These are phyloP conservation scores for Iguana delicatissima DNA, from an alignment of 2,797 vertebrate genomes.

Conservation along the genomic window DNA sequence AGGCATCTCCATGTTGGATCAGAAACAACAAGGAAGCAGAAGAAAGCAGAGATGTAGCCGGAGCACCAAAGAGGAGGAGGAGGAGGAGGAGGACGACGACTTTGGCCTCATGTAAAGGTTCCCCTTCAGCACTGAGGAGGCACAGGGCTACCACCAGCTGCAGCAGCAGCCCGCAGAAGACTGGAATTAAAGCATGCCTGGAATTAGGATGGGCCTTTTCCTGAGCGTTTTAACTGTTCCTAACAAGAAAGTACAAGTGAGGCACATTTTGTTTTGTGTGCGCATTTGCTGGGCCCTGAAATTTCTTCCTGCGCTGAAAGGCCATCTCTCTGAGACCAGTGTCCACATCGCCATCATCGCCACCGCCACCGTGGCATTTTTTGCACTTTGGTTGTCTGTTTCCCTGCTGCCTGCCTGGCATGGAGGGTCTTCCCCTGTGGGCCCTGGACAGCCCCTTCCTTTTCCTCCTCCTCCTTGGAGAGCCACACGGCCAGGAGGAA, in stretches of 20 bases:
- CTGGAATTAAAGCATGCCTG: constrained; percentile 54
- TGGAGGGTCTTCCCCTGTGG: too few relatives aligned
- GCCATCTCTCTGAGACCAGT: background rate
- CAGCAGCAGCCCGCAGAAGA: constrained; percentile 13
- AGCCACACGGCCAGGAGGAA: constrained; percentile 23
- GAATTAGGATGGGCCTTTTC: constrained; percentile 79
- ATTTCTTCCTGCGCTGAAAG: background rate
- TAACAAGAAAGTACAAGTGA: constrained; percentile 76
- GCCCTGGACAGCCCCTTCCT: background rate
- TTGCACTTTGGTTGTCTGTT: background rate
- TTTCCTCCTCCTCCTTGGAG: background rate
- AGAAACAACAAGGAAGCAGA: background rate
- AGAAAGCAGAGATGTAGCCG: background rate
- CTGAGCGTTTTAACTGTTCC: constrained; percentile 58
- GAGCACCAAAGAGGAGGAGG: too few relatives aligned
- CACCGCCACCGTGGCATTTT: background rate
- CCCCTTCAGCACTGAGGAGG: background rate
- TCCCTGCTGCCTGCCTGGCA: background rate
- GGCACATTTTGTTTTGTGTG: constrained; percentile 63
- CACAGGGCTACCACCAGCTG: too few relatives aligned
- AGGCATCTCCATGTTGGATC: background rate
- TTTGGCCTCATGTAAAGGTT: constrained; percentile 34
- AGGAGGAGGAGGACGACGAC: too few relatives aligned
- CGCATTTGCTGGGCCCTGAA: constrained; percentile 53
- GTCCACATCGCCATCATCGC: background rate